These are phyloP conservation scores for Acyrthosiphon pisum DNA, from an alignment of 1,140 invertebrate species.

Conservation along the genomic window DNA sequence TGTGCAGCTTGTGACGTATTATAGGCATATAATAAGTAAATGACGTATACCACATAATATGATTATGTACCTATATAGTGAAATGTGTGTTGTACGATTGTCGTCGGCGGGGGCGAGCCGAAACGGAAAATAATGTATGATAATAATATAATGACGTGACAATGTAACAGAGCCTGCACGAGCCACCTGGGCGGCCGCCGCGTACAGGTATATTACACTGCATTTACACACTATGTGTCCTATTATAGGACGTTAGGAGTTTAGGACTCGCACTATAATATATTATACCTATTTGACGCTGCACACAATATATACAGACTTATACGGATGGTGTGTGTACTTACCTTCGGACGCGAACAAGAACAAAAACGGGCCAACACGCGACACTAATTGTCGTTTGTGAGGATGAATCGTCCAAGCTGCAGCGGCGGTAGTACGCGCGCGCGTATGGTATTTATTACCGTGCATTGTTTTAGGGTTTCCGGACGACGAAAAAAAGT, in stretches of 20 bases:
- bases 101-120: neutral
- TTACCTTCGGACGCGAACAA: constrained; percentile 20
- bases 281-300: neutral
- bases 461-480: constrained; percentile 51
- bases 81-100: constrained; percentile 16
- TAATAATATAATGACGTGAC: neutral
- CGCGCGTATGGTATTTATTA: constrained; percentile 39
- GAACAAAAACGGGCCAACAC: constrained; percentile 51
- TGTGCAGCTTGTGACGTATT: neutral
- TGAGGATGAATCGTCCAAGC: neutral
- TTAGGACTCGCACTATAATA: neutral
- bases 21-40: too few species aligned
- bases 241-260: neutral
- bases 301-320: neutral
- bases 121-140: constrained; percentile 22
- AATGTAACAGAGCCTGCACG: neutral
- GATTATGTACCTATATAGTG: neutral
- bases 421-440: neutral
- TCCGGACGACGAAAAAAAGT: constrained; percentile 27
- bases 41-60: neutral
- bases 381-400: constrained; percentile 52
- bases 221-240: neutral
- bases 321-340: neutral
- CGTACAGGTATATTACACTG: neutral
- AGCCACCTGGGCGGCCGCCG: constrained; percentile 38